Evolutionary conservation across 1,140 invertebrate genomes (phyloP).

Genomic region (Hormaphis cornu): DNA sequence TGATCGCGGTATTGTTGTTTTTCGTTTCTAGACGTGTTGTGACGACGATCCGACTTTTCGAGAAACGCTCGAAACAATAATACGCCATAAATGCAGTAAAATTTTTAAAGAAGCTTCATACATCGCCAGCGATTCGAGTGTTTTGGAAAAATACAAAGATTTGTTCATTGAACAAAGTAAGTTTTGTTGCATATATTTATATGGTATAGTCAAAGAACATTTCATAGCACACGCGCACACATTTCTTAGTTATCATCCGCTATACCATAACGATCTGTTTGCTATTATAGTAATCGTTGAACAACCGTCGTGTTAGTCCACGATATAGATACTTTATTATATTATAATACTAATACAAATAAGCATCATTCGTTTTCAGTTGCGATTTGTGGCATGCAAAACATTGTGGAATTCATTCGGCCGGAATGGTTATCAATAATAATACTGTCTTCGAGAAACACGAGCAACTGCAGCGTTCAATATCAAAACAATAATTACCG

Average conservation of each 20-base stretch:
- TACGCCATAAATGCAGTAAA: not conserved
- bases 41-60: not conserved
- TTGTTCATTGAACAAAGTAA: slow-evolving; percentile 27
- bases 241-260: too few relatives aligned
- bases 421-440: slow-evolving; percentile 6
- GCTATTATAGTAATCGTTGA: too few relatives aligned
- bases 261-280: too few relatives aligned
- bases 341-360: not conserved
- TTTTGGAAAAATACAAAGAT: not conserved
- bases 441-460: not conserved
- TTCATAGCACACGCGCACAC: too few relatives aligned
- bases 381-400: slow-evolving; percentile 20
- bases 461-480: not conserved
- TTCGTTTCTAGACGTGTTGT: not conserved
- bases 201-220: too few relatives aligned
- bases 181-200: too few relatives aligned
- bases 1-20: not conserved
- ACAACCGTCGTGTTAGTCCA: too few relatives aligned
- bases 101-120: not conserved
- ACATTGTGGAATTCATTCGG: not conserved
- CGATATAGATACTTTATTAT: too few relatives aligned
- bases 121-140: not conserved
- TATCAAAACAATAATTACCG: not conserved
- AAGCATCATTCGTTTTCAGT: not conserved
- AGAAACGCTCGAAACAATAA: not conserved